Evolutionary conservation across 2,888 invertebrate genomes (phyloP).

Genomic region (Aplocera efformata): DNA sequence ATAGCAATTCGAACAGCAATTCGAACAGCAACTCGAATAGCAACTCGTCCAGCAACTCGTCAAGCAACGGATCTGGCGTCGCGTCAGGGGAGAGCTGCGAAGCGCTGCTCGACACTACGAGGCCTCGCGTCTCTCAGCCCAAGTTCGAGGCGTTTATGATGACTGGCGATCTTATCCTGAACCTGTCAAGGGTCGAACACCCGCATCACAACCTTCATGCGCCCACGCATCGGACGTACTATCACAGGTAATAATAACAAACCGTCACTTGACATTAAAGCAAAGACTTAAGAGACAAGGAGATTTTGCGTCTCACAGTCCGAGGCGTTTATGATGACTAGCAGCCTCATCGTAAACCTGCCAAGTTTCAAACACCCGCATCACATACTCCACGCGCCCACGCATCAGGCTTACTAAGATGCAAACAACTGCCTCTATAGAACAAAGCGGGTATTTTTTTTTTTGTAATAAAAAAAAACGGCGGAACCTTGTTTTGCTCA

Average conservation of each 20-base stretch:
- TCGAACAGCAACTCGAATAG: slow-evolving; percentile 66
- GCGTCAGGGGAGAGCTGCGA: slow-evolving; percentile 78
- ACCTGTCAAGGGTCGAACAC: slow-evolving; percentile 91
- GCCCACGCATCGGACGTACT: slow-evolving; percentile 71
- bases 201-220: slow-evolving; percentile 78
- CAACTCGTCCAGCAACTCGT: slow-evolving; percentile 67
- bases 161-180: slow-evolving; percentile 97
- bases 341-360: slow-evolving; percentile 95
- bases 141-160: slow-evolving; percentile 98
- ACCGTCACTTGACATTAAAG: too few relatives aligned
- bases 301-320: slow-evolving; percentile 86
- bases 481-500: too few relatives aligned
- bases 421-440: too few relatives aligned
- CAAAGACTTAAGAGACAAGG: too few relatives aligned
- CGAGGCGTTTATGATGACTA: slow-evolving; percentile 98
- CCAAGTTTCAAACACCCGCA: slow-evolving; percentile 88
- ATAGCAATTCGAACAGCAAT: slow-evolving; percentile 65
- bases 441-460: too few relatives aligned
- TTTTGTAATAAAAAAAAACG: too few relatives aligned
- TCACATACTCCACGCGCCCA: slow-evolving; percentile 71
- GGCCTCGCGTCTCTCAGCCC: slow-evolving; percentile 58
- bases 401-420: slow-evolving; percentile 71
- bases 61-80: slow-evolving; percentile 73
- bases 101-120: slow-evolving; percentile 63
- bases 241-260: slow-evolving; percentile 61